phyloP scores from a whole-genome alignment of 2,113 vertebrate species.

The Corythoichthys intestinalis region DNA sequence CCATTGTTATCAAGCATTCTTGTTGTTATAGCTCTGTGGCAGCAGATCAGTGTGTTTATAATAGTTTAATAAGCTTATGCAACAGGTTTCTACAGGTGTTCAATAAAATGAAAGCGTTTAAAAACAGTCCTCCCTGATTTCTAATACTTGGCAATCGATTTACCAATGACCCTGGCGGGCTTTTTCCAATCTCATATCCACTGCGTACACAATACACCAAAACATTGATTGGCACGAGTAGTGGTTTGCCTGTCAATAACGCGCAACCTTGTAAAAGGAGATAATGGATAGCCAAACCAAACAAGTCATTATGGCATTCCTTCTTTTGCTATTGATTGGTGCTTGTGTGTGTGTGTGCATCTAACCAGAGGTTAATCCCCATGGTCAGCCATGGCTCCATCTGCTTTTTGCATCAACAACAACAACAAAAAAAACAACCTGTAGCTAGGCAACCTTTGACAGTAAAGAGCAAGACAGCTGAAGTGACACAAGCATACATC shows the following conservation, averaged over 20 bases:
- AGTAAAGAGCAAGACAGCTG: neutral
- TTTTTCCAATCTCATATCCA: conserved; percentile 55
- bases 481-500: neutral
- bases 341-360: conserved; percentile 1
- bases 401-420: conserved; percentile 20
- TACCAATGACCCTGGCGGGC: conserved; percentile 36
- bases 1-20: neutral
- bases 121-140: conserved; percentile 30
- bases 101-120: conserved; percentile 21
- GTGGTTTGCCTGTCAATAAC: conserved; percentile 56
- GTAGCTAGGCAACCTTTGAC: conserved; percentile 44
- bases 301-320: conserved; percentile 66
- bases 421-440: conserved; percentile 20
- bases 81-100: conserved; percentile 6
- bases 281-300: conserved; percentile 57
- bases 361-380: conserved; percentile 50
- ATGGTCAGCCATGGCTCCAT: conserved; percentile 31
- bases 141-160: conserved; percentile 24
- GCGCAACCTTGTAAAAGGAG: conserved; percentile 55
- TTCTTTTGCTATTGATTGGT: conserved; percentile 52
- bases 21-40: neutral
- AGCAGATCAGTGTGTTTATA: neutral
- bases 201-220: conserved; percentile 43
- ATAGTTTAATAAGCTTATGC: neutral
- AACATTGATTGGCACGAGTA: conserved; percentile 50